Base-by-base conservation (phyloP, 2,113 vertebrate species). In the Pimephales promelas region DNA sequence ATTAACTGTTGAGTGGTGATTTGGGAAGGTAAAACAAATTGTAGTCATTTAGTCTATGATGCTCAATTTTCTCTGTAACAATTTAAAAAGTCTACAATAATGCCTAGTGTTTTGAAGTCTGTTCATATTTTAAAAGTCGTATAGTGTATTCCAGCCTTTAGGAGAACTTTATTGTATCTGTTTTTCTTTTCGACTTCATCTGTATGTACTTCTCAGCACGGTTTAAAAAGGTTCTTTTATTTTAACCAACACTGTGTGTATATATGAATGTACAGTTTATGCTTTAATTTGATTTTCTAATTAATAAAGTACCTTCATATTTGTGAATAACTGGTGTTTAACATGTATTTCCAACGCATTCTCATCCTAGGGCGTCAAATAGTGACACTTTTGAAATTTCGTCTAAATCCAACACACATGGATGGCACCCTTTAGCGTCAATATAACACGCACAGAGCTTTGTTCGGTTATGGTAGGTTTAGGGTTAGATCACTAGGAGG, bases 291-390 rank as follows among this genome's bases (percentile, higher is more conserved):
- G 85, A 81, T 92, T 93, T 94, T 94, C 82, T 92, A 92, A 92
- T 83, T 81, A 95, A 94, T 94, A 94, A 94, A 94, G 66, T 85
- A 71, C 89, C 90, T 92, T 92, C 90, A 90, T 89, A 88, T 92
- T 26, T 75, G 34, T 79, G 54, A 59, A 9, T 56, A 22, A 14
- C 34, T 61, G 28, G 7, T 79, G 36, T 22, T 54, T 81, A 54
- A 57, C 28, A 40, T 71, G 22, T 26, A 16, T 73, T 52, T 74
- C 16, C n/a, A n/a, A n/a, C n/a, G n/a, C n/a, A n/a, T n/a, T n/a
- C n/a, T n/a, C n/a, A n/a, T n/a, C n/a, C n/a, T n/a, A n/a, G n/a
- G n/a, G n/a, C n/a, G n/a, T n/a, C n/a, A n/a, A n/a, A n/a, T n/a
- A n/a, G n/a, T n/a, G n/a, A n/a, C n/a, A n/a, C n/a, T n/a, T n/a